Base-by-base conservation (phyloP, 2,113 vertebrate genomes). In the Morphnarchus princeps region DNA sequence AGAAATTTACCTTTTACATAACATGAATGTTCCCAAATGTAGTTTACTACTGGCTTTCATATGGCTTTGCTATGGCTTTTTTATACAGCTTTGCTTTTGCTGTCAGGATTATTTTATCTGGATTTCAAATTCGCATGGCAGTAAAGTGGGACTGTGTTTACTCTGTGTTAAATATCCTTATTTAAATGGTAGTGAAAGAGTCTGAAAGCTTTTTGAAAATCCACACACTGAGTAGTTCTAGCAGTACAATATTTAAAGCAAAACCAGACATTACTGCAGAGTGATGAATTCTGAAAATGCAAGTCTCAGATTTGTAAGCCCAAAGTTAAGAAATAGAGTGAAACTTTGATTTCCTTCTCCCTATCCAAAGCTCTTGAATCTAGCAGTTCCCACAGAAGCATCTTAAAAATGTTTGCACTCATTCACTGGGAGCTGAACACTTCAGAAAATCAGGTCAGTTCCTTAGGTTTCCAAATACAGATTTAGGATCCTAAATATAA, bases 371-470 rank as follows among this genome's bases (percentile, higher is more conserved):
- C 73, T 87, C 62, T 76, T 61, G 77, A 87, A 87, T 91, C 10
- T 71, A 82, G 32, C 78, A 94, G 62, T 77, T 94, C 50, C n/a
- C 67, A 40, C 7, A 59, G 87, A 94, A 95, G 31, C 38, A 78
- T 90, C 71, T 96, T 91, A 8, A 94, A 88, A 91, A 82, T 62
- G 52, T 79, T 97, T 89, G 71, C 58, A 87, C 38, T 90, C 89
- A 86, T 95, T 96, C 84, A 94, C 45, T 70, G 83, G 22, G 54
- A 87, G 74, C 66, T 66, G 71, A 94, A 62, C 72, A 67, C 90
- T 95, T 90, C 79, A 88, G 78, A 94, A 97, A 95, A 97, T 95
- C 89, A 96, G 95, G 89, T 95, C 84, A 93, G 87, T 94, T 96
- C 84, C 84, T 93, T 93, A 76, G 70, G 81, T 66, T 95, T 92